Evolutionary conservation across 2,113 vertebrate species (phyloP).

Genomic region (Phocoena phocoena): DNA sequence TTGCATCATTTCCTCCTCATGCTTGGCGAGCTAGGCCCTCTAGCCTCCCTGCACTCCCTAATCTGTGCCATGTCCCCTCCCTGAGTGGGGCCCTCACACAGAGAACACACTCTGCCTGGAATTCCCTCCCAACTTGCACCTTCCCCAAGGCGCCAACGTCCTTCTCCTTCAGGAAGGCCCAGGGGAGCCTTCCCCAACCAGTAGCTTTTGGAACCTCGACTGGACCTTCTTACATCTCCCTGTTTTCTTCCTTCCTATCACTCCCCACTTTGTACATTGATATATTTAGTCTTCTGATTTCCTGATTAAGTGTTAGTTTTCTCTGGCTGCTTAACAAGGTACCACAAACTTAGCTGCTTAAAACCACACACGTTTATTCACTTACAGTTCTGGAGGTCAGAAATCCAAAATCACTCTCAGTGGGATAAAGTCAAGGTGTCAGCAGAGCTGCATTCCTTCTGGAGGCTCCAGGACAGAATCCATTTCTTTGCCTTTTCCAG

Average conservation of each 20-base stretch:
- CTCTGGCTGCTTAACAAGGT: not conserved
- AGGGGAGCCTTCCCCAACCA: not conserved
- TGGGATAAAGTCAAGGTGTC: not conserved
- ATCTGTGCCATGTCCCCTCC: not conserved
- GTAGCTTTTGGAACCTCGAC: fast-evolving
- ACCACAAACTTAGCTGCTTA: not conserved
- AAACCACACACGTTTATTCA: not conserved
- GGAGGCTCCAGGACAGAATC: not conserved
- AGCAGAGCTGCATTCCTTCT: not conserved
- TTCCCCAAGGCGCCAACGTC: fast-evolving
- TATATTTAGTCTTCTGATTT: not conserved
- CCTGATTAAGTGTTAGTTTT: not conserved
- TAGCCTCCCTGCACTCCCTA: not conserved
- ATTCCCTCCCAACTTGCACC: fast-evolving
- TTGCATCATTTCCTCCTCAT: not conserved
- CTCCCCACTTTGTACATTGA: not conserved
- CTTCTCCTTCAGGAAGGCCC: not conserved
- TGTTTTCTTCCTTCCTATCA: not conserved
- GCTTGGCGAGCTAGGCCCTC: not conserved
- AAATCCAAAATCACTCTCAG: not conserved
- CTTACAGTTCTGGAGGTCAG: not conserved
- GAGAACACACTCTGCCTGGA: fast-evolving
- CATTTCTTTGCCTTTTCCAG: not conserved
- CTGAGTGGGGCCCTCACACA: not conserved
- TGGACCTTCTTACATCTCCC: too few relatives aligned